Evolutionary conservation across 2,797 vertebrate species (phyloP).

Genomic region (Odontamblyopus rebecca): DNA sequence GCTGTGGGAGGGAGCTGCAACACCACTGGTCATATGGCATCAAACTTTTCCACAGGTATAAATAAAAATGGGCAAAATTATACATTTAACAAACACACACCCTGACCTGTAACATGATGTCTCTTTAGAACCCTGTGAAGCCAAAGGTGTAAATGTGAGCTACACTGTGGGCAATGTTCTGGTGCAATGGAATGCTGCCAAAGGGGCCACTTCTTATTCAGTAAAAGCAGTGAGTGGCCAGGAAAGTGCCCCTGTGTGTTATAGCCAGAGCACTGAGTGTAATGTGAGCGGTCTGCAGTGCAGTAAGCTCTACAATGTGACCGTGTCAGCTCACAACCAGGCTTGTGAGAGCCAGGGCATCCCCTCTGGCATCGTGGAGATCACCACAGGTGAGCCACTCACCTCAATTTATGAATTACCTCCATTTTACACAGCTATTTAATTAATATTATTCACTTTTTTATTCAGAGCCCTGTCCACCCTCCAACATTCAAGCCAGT

Average conservation of each 20-base stretch:
- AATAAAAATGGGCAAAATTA: not conserved
- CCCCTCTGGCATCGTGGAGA: constrained; percentile 28
- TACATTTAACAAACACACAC: not conserved
- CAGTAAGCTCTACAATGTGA: constrained; percentile 66
- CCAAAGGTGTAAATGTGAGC: constrained; percentile 46
- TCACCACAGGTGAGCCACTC: constrained; percentile 63
- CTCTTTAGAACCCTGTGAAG: constrained; percentile 26
- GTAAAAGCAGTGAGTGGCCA: constrained; percentile 44
- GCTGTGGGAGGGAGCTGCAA: constrained; percentile 62
- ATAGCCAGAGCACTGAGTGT: constrained; percentile 50
- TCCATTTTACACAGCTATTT: not conserved
- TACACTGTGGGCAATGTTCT: constrained; percentile 41
- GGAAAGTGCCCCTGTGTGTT: constrained; percentile 37
- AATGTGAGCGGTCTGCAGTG: constrained; percentile 63
- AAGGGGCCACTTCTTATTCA: constrained; percentile 49
- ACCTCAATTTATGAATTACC: not conserved
- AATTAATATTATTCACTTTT: not conserved
- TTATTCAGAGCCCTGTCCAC: constrained; percentile 73
- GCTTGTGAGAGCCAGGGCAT: constrained; percentile 45
- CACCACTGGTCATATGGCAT: constrained; percentile 57
- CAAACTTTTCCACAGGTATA: constrained; percentile 70
- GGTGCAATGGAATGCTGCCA: constrained; percentile 48
- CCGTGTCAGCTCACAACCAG: constrained; percentile 51
- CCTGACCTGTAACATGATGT: not conserved
- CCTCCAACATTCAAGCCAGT: constrained; percentile 58